Conservation (phyloP, 2,888 invertebrate genomes). For the Celastrina argiolus region DNA sequence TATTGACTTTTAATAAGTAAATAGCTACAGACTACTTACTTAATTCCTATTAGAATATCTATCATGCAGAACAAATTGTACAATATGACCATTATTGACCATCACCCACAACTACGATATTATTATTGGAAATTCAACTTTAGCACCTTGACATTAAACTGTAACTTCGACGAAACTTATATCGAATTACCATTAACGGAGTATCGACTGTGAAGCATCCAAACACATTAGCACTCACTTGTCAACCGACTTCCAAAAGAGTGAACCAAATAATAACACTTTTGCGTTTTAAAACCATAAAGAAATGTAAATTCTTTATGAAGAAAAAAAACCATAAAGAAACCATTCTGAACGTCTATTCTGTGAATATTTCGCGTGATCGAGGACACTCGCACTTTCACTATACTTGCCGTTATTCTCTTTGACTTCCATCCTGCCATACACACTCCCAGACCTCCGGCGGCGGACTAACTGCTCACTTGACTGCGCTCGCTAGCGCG, state of each 20-base stretch:
- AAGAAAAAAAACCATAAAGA: too few relatives aligned
- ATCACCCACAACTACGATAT: too few relatives aligned
- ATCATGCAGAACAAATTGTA: too few relatives aligned
- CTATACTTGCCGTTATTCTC: conserved; percentile 44
- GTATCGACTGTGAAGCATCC: neutral
- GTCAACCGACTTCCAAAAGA: neutral
- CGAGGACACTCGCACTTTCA: conserved; percentile 45
- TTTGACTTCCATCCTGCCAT: conserved; percentile 36
- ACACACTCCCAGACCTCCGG: conserved; percentile 38
- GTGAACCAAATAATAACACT: neutral
- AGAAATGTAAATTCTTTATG: too few relatives aligned
- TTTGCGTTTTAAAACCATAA: neutral
- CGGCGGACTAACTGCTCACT: conserved; percentile 44
- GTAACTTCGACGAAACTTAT: neutral
- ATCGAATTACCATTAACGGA: neutral
- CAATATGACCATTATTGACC: too few relatives aligned
- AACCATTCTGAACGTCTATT: neutral
- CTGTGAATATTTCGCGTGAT: conserved; percentile 23
- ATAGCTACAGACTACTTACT: too few relatives aligned
- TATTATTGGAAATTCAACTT: too few relatives aligned
- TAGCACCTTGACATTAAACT: too few relatives aligned
- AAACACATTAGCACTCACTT: neutral
- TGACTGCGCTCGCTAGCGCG: conserved; percentile 19
- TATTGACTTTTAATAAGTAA: too few relatives aligned
- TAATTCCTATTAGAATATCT: too few relatives aligned